Percentiles rank a stretch among this genome's conserved stretches.
Conservation (phyloP, 64 coral and sea anemone genomes). For the Orbicella faveolata region DNA sequence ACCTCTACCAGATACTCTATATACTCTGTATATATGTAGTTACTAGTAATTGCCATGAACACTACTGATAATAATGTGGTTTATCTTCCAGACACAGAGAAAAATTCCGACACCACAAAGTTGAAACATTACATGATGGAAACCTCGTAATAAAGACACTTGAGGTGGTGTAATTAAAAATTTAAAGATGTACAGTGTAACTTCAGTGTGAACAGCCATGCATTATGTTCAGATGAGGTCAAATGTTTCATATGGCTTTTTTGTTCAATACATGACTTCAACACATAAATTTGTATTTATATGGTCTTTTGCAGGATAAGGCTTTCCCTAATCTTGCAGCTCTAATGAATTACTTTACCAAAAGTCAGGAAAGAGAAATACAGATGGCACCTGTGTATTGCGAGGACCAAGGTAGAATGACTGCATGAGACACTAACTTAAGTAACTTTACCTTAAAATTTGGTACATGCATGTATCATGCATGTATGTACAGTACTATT, state of each 20-base stretch:
- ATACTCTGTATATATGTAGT: not conserved
- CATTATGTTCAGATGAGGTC: too few species aligned
- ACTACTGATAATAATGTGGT: not conserved
- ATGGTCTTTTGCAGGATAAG: slow-evolving; percentile 12
- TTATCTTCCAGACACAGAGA: slow-evolving; percentile 14
- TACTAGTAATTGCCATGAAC: not conserved
- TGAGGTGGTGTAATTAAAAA: not conserved
- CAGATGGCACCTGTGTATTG: slow-evolving; percentile 1
- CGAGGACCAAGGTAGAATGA: not conserved
- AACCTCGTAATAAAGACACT: slow-evolving; percentile 27
- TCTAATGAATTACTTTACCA: slow-evolving; percentile 13
- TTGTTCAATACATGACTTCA: not conserved
- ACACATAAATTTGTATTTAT: not conserved
- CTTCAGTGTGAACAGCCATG: too few species aligned
- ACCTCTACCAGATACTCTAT: too few species aligned
- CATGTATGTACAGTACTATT: too few species aligned
- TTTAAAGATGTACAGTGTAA: too few species aligned
- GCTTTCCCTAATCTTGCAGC: slow-evolving; percentile 13
- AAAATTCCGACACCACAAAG: slow-evolving; percentile 43
- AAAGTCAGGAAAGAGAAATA: slow-evolving; percentile 32
- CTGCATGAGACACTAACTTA: too few species aligned
- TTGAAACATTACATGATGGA: slow-evolving; percentile 17
- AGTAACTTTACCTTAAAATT: too few species aligned
- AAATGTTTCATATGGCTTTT: too few species aligned
- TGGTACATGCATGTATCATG: too few species aligned